phyloP scores from a whole-genome alignment of 2,888 invertebrate genomes.

The Harmothoe impar region DNA sequence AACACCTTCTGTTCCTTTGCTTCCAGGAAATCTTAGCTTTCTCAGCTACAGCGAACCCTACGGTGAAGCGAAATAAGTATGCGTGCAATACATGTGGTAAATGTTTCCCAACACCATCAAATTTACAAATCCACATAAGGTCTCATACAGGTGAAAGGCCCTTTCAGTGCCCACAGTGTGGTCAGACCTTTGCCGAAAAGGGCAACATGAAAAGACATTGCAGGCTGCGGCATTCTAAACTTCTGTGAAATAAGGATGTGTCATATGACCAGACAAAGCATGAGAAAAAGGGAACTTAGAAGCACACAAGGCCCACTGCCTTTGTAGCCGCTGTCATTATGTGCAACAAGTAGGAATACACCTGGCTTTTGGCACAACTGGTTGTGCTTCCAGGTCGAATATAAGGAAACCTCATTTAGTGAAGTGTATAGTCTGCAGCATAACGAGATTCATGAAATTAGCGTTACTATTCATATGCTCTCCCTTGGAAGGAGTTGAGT shows the following conservation, averaged over 20 bases:
- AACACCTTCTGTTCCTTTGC: neutral
- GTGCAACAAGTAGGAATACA: neutral
- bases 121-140: neutral
- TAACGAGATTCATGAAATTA: neutral
- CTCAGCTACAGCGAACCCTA: neutral
- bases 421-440: neutral
- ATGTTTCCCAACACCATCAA: neutral
- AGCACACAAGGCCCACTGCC: neutral
- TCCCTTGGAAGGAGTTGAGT: neutral
- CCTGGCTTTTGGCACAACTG: neutral
- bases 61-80: neutral
- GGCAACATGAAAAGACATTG: constrained; percentile 49
- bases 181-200: constrained; percentile 24
- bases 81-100: neutral
- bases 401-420: neutral
- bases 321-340: neutral
- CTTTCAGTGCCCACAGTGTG: neutral
- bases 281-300: neutral
- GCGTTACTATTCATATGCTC: neutral
- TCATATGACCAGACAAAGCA: too few species aligned
- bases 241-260: neutral
- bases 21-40: neutral
- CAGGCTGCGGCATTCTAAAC: neutral
- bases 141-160: constrained; percentile 37
- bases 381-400: neutral